Percentiles rank a stretch among this genome's conserved stretches.
Conservation (phyloP, 2,888 invertebrate species). For the Cantharis rustica region DNA sequence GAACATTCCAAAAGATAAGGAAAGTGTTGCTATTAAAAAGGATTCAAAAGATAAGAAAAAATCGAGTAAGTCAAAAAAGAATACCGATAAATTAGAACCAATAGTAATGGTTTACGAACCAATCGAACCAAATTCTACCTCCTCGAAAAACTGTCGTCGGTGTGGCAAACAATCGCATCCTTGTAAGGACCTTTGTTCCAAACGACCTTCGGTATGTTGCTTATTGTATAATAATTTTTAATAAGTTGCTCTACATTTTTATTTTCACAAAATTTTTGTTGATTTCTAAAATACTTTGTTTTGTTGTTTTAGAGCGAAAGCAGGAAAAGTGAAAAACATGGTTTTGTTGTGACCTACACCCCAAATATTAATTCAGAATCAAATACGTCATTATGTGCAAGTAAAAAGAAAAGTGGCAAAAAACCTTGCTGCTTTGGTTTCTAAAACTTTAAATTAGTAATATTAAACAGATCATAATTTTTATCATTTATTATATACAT, state of each 20-base stretch:
- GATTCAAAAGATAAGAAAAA: neutral
- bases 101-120: conserved; percentile 25
- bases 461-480: neutral
- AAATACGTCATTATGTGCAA: neutral
- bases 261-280: too few species aligned
- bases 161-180: neutral
- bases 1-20: neutral
- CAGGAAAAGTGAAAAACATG: neutral
- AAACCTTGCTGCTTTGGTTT: neutral
- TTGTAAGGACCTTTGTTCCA: neutral
- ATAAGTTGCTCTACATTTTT: too few species aligned
- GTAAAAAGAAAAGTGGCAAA: neutral
- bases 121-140: conserved; percentile 5
- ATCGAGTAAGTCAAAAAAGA: neutral
- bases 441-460: neutral
- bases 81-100: conserved; percentile 9
- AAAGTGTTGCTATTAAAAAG: neutral
- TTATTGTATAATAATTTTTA: neutral
- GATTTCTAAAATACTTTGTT: neutral
- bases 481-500: neutral
- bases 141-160: neutral
- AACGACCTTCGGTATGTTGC: neutral
- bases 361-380: conserved; percentile 5
- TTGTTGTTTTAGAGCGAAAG: neutral
- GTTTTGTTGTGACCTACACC: conserved; percentile 22